A percentile compares a stretch with the other conserved stretches of the same genome.
Evolutionary conservation across 2,797 vertebrate species (phyloP).

Genomic region (Falco concolor): DNA sequence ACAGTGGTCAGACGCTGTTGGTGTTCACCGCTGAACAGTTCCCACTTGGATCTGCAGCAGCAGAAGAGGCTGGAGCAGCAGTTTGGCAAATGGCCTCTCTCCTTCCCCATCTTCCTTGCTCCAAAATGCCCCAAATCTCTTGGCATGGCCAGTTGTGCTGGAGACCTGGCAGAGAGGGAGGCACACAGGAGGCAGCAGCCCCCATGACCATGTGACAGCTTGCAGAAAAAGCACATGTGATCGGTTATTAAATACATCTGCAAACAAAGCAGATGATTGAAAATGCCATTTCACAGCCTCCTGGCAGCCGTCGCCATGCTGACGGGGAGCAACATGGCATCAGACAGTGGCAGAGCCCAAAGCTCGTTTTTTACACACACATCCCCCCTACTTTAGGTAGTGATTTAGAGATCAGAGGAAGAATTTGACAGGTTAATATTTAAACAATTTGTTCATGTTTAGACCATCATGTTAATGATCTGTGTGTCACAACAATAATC

Average conservation of each 20-base stretch:
- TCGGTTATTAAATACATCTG: not conserved
- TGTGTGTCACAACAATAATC: slow-evolving; percentile 35
- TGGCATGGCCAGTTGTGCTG: not conserved
- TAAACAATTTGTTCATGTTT: slow-evolving; percentile 12
- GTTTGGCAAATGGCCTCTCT: not conserved
- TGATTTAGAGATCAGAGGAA: slow-evolving; percentile 8
- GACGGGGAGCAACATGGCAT: not conserved
- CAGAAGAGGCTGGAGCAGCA: not conserved
- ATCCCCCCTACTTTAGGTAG: not conserved
- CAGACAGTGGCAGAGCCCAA: not conserved
- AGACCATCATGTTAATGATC: not conserved
- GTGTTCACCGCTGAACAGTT: not conserved
- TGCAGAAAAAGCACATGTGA: not conserved
- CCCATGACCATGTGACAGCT: rapidly evolving
- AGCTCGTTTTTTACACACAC: not conserved
- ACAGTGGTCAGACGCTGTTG: rapidly evolving
- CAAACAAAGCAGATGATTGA: not conserved
- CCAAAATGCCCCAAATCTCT: not conserved
- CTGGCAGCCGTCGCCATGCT: not conserved
- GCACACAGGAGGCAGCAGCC: not conserved
- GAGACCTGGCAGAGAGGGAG: not conserved
- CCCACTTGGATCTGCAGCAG: not conserved
- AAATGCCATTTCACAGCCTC: not conserved
- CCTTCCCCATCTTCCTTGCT: not conserved
- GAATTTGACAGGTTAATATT: slow-evolving; percentile 15